phyloP scores from a whole-genome alignment of 1,140 invertebrate genomes.

The Thaumatotibia leucotreta region DNA sequence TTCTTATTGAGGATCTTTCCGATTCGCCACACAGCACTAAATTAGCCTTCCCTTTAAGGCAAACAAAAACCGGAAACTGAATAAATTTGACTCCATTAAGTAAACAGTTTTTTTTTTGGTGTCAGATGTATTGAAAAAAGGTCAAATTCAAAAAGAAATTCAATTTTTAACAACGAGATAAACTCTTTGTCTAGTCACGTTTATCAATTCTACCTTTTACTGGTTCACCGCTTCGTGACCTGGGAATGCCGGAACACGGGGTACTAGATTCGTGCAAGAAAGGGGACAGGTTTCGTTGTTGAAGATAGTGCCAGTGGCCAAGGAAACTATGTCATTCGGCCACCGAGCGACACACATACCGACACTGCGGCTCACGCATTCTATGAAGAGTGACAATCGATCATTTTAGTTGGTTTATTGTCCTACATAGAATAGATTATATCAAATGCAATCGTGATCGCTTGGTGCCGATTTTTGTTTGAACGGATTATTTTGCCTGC shows the following conservation, averaged over 20 bases:
- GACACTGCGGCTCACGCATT: conserved; percentile 40
- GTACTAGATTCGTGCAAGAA: conserved; percentile 18
- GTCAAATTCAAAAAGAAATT: background rate
- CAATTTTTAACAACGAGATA: background rate
- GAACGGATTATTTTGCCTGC: too few species aligned
- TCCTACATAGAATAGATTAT: conserved; percentile 17
- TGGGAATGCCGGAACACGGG: background rate
- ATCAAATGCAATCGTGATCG: conserved; percentile 14
- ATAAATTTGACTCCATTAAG: background rate
- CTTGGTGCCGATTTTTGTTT: background rate
- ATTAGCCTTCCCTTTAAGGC: conserved; percentile 39
- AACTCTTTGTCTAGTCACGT: background rate
- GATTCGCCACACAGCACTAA: conserved; percentile 56
- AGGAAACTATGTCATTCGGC: conserved; percentile 62
- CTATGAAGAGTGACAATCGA: conserved; percentile 36
- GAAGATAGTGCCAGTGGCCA: conserved; percentile 31
- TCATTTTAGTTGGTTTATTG: conserved; percentile 20
- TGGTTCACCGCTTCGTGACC: background rate
- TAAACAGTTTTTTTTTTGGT: background rate
- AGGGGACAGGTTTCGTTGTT: conserved; percentile 51
- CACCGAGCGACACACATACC: conserved; percentile 55
- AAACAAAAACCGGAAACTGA: conserved; percentile 23
- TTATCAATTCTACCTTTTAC: background rate
- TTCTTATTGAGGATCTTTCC: conserved; percentile 63
- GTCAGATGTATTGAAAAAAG: background rate